phyloP scores from a whole-genome alignment of 2,797 vertebrate genomes.

The Margarornis squamiger region DNA sequence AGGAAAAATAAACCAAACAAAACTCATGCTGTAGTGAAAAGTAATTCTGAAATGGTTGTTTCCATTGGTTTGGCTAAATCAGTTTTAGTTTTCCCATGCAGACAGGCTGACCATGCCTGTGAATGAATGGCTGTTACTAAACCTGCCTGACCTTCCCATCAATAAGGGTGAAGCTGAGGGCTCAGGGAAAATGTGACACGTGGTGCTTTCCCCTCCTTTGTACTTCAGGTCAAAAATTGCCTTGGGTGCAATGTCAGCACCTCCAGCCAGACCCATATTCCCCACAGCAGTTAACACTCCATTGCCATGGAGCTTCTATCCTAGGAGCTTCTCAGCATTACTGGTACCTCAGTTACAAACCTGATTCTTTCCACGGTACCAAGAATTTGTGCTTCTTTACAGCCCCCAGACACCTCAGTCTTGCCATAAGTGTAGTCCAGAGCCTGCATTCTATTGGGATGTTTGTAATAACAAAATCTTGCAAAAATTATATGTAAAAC shows the following conservation, averaged over 20 bases:
- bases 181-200: background rate
- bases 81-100: background rate
- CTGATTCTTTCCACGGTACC: background rate
- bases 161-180: background rate
- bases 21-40: background rate
- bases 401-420: background rate
- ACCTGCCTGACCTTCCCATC: conserved; percentile 36
- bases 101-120: background rate
- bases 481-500: background rate
- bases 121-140: conserved; percentile 10
- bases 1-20: background rate
- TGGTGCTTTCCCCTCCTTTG: background rate
- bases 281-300: background rate
- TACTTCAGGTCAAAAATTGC: background rate
- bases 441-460: background rate
- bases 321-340: background rate
- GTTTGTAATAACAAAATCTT: background rate
- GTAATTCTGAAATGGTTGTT: background rate
- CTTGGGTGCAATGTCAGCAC: background rate
- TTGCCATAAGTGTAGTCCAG: background rate
- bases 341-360: background rate
- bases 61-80: background rate
- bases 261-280: background rate
- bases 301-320: background rate
- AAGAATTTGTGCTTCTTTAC: background rate